phyloP scores from a whole-genome alignment of 2,113 vertebrate species.

The Vulpes vulpes region DNA sequence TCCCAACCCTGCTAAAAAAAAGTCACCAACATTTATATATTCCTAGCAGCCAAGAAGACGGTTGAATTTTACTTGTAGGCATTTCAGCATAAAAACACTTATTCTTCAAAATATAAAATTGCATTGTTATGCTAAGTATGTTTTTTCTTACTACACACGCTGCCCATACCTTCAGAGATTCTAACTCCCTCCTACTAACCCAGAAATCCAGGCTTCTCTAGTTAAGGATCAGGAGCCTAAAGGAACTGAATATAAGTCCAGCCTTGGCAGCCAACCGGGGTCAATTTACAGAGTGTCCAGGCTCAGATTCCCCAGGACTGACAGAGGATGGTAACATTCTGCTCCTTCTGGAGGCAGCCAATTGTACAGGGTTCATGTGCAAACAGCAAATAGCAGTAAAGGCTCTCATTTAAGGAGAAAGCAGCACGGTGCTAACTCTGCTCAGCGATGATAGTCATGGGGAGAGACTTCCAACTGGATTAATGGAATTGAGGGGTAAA shows the following conservation, averaged over 20 bases:
- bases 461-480: not conserved
- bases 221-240: constrained; percentile 26
- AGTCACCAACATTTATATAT: constrained; percentile 31
- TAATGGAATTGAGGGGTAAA: not conserved
- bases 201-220: not conserved
- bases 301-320: constrained; percentile 25
- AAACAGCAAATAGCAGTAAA: not conserved
- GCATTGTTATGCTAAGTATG: not conserved
- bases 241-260: constrained; percentile 15
- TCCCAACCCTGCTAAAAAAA: not conserved
- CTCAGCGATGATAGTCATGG: not conserved
- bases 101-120: constrained; percentile 26
- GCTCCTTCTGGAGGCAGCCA: constrained; percentile 40
- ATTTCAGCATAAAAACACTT: constrained; percentile 42
- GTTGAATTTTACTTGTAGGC: constrained; percentile 11
- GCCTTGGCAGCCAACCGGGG: not conserved
- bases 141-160: constrained; percentile 17
- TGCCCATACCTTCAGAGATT: not conserved
- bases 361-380: constrained; percentile 13
- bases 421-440: not conserved
- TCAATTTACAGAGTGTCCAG: constrained; percentile 51
- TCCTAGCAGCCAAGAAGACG: not conserved
- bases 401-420: not conserved
- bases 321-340: constrained; percentile 45
- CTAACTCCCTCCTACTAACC: constrained; percentile 31